phyloP scores from a whole-genome alignment of 2,113 vertebrate species.

The Nannobrachium achirus region DNA sequence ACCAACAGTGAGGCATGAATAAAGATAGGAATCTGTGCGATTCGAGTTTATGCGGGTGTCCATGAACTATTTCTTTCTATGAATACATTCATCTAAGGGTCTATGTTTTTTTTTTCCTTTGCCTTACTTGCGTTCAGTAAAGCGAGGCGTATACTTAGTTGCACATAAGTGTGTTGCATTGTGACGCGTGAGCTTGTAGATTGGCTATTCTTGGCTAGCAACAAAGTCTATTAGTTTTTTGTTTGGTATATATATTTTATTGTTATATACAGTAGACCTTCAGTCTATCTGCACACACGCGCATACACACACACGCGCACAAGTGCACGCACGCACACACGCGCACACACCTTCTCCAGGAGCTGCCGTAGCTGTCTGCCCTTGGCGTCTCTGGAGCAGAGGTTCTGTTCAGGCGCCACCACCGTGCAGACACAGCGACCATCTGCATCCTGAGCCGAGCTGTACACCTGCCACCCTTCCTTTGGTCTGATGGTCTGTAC shows the following conservation, averaged over 20 bases:
- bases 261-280: too few species aligned
- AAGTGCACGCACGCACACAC: not conserved
- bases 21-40: constrained; percentile 40
- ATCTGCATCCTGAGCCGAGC: constrained; percentile 96
- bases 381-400: constrained; percentile 97
- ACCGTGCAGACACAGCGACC: constrained; percentile 97
- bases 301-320: not conserved
- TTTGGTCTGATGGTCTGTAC: constrained; percentile 92
- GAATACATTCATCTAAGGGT: not conserved
- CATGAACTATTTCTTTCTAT: not conserved
- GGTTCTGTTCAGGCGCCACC: constrained; percentile 96
- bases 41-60: constrained; percentile 4
- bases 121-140: not conserved
- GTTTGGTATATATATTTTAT: too few species aligned
- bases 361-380: constrained; percentile 94
- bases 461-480: constrained; percentile 99
- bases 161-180: not conserved
- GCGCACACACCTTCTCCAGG: constrained; percentile 89
- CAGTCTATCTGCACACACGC: too few species aligned
- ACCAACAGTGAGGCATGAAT: constrained; percentile 36
- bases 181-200: too few species aligned
- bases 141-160: not conserved
- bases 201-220: too few species aligned
- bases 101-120: constrained; percentile 16
- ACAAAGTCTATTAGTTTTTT: too few species aligned